These are phyloP conservation scores for Anthoscopus minutus DNA, from an alignment of 2,113 vertebrate species.

Conservation along the genomic window DNA sequence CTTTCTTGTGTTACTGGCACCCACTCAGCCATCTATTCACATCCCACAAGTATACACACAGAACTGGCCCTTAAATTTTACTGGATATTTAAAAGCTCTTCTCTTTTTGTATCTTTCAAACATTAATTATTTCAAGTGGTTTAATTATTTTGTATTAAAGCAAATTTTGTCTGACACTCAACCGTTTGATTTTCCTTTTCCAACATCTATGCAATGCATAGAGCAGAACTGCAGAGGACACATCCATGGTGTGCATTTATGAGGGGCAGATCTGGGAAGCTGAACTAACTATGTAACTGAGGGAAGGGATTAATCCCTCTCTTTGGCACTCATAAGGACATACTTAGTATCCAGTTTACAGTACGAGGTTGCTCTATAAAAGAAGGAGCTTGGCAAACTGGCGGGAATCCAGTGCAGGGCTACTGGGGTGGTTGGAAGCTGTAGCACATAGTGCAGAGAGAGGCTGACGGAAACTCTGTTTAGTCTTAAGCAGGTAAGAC, in stretches of 20 bases:
- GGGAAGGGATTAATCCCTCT: not conserved
- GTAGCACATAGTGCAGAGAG: not conserved
- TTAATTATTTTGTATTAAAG: not conserved
- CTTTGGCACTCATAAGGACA: not conserved
- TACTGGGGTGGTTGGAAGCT: not conserved
- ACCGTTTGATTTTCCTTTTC: not conserved
- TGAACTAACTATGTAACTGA: not conserved
- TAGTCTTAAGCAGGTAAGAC: not conserved
- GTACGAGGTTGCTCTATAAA: not conserved
- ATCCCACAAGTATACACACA: not conserved
- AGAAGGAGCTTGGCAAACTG: not conserved
- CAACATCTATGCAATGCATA: not conserved
- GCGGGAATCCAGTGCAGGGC: not conserved
- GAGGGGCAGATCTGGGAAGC: not conserved
- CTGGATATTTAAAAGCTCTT: conserved; percentile 1
- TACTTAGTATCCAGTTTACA: not conserved
- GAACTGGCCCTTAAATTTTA: not conserved
- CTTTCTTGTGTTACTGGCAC: conserved; percentile 19
- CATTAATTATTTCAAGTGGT: not conserved
- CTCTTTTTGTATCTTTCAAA: not conserved
- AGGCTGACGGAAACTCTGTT: not conserved
- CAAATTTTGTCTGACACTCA: not conserved
- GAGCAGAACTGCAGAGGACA: not conserved
- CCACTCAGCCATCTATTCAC: not conserved
- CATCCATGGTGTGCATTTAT: not conserved